Evolutionary conservation across 1,140 invertebrate species (phyloP).

Genomic region (Conus ventricosus): DNA sequence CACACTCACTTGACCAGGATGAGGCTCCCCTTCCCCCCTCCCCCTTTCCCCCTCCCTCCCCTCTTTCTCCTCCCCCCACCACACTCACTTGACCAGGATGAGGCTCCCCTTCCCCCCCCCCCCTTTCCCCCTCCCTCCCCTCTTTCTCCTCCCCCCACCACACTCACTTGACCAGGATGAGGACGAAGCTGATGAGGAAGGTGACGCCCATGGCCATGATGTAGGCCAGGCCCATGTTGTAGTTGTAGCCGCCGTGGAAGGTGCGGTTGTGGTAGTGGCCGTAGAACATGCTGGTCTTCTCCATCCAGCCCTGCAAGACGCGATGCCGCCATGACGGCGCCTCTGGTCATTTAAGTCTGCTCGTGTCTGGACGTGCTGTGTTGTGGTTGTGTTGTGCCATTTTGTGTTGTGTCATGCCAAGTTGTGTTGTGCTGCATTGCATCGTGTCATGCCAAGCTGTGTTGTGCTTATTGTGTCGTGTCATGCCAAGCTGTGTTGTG

Average conservation of each 20-base stretch:
- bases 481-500: too few relatives aligned
- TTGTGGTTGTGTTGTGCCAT: too few relatives aligned
- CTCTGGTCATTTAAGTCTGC: too few relatives aligned
- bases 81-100: background rate
- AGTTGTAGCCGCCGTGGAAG: slow-evolving; percentile 78
- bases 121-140: background rate
- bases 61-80: background rate
- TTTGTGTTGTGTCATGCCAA: too few relatives aligned
- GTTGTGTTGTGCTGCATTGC: too few relatives aligned
- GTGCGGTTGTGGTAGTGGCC: slow-evolving; percentile 80
- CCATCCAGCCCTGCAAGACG: slow-evolving; percentile 80
- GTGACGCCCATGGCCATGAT: slow-evolving; percentile 81
- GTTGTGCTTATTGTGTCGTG: too few relatives aligned
- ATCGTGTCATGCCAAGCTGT: too few relatives aligned
- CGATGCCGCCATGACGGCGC: too few relatives aligned
- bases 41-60: too few relatives aligned
- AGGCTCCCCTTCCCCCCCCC: too few relatives aligned
- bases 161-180: slow-evolving; percentile 77
- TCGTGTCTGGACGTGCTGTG: too few relatives aligned
- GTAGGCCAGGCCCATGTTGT: slow-evolving; percentile 83
- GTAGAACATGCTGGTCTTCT: slow-evolving; percentile 87
- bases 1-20: background rate
- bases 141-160: background rate
- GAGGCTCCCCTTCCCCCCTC: too few relatives aligned
- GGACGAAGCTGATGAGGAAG: slow-evolving; percentile 81